Percentiles rank a stretch among this genome's conserved stretches.
phyloP scores from a whole-genome alignment of 2,888 invertebrate genomes.

The Masnerella sp. region DNA sequence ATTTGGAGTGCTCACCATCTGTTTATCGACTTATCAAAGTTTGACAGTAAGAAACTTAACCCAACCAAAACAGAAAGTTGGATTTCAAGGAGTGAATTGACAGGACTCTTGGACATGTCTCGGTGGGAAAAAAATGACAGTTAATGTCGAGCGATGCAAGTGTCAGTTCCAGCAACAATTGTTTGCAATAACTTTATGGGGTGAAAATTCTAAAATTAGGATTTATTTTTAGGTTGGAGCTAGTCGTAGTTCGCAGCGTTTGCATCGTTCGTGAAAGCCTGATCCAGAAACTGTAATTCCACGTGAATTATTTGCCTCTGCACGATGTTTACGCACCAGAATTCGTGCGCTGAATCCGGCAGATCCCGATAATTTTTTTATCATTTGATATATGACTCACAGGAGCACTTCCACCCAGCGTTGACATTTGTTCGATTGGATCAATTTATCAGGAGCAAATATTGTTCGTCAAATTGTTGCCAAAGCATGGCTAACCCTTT shows the following conservation, averaged over 20 bases:
- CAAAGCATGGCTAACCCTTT: slow-evolving; percentile 72
- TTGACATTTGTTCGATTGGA: no score
- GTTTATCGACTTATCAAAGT: not conserved
- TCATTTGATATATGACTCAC: no score
- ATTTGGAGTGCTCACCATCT: no score
- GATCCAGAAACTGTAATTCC: not conserved
- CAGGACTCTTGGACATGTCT: not conserved
- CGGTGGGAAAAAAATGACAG: not conserved
- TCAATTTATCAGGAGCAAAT: slow-evolving; percentile 61
- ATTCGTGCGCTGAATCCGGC: slow-evolving; percentile 55
- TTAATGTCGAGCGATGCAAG: not conserved
- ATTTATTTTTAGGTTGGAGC: slow-evolving; percentile 76
- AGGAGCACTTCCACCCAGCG: no score
- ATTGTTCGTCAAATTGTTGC: no score
- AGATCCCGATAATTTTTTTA: no score
- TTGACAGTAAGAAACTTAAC: slow-evolving; percentile 1
- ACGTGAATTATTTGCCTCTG: no score
- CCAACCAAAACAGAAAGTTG: not conserved
- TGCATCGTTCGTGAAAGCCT: slow-evolving; percentile 56
- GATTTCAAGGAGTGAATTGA: not conserved
- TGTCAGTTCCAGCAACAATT: not conserved
- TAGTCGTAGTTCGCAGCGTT: slow-evolving; percentile 50
- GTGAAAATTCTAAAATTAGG: slow-evolving; percentile 59
- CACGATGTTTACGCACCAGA: slow-evolving; percentile 63
- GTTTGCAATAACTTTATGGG: not conserved